Base-by-base conservation (phyloP, 2,888 invertebrate genomes). In the Alloplasta piceator region DNA sequence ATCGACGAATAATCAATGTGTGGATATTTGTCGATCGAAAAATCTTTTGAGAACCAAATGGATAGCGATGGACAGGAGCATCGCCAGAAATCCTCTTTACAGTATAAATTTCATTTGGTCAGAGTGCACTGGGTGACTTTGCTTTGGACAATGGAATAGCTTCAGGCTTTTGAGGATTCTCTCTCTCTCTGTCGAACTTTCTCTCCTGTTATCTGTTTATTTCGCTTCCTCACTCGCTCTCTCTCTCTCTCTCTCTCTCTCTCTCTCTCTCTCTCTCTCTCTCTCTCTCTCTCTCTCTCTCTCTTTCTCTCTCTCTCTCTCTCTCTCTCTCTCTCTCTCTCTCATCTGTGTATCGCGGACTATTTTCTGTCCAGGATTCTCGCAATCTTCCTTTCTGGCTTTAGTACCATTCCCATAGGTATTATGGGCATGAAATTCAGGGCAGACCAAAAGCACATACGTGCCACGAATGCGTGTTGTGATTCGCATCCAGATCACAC, bases 81-180 rank as follows among this genome's bases (percentile, higher is more conserved):
- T 14, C 68, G 58, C 41, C 36, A 36, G 58, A 61, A 70, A 41
- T 55, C 66, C 70, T 66, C 70, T 81, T 78, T 74, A 61, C 74
- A 77, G 70, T 81, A 77, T 70, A 78, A 81, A 81, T 78, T 81
- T 81, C 60, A 81, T 81, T 78, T 71, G 48, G 43, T 52, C 58
- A 60, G 78, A 78, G 78, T 74, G 80, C 77, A 73, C 68, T 52
- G 70, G 64, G 56, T 70, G 70, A 74, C 77, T 78, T 71, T 60
- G 55, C 26, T 55, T 52, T 52, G 78, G 74, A 78, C 77, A 81
- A 81, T 74, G 74, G 73, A 70, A 55, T 46, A 68, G 67, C 68
- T 52, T 58, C 64, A 48, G 67, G 74, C 74, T 75, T 67, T 75
- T 14, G 58, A 6, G 5, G 16, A 66, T 72, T 46, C 12, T 46